Evolutionary conservation across 2,113 vertebrate genomes (phyloP), one percentile per base, ranked within the genome.

Genomic region (Xiphophorus maculatus): DNA sequence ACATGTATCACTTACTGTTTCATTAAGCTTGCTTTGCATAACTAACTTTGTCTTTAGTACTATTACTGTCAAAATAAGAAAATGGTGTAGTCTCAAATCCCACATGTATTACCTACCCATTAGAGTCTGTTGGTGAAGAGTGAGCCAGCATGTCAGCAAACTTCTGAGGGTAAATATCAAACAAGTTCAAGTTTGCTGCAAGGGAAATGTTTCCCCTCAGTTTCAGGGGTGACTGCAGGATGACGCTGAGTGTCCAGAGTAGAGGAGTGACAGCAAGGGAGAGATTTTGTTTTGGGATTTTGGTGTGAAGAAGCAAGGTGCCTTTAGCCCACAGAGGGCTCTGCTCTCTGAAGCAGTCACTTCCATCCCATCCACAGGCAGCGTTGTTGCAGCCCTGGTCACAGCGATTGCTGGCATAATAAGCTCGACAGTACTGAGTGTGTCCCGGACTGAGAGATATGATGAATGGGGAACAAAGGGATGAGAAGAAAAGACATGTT

Each of bases 321-420:
- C 94, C 93, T 67, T 84, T 90, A 3, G 94, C 94, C 94, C 94
- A 95, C 51, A 30, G 1, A 0, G 84, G 35, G 22, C 25, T 69
- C 35, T 91, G 85, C 15, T 83, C 73, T 0, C 65, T 71, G 44
- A 93, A 88, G 87, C 96, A 97, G 89, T 97, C 96, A 2, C 95
- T 95, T 27, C 96, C 96, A 1, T 97, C 96, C 96, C 96, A 97
- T 35, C 96, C 96, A n/a, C 96, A 97, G 77, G 92, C 84, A 5
- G 93, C 94, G 0, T 44, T 93, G 88, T 95, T 78, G 60, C 96
- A 97, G 25, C 96, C 96, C 37, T 93, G 92, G 67, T 96, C 96
- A 1, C 96, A 97, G 93, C 95, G 93, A 2, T 90, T 93, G 3
- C 96, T 95, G 73, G 93, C 93, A 67, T 95, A 96, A 85, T 96